Conservation (phyloP, 2,888 invertebrate genomes). For the Caenorhabditis sp. region DNA sequence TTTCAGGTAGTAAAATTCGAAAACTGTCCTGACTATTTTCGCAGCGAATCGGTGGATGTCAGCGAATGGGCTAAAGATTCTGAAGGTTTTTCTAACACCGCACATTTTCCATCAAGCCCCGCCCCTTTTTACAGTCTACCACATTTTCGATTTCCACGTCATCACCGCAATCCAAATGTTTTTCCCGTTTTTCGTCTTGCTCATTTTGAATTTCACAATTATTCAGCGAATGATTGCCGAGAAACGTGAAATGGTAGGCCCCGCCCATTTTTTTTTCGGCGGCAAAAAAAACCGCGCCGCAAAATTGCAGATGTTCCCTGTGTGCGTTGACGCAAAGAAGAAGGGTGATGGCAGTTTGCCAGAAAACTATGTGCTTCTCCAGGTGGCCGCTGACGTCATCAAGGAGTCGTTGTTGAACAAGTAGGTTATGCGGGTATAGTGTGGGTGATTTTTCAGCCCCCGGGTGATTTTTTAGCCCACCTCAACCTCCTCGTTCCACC, state of each 20-base stretch:
- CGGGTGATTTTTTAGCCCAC: neutral
- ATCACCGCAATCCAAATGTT: slow-evolving; percentile 54
- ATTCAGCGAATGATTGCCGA: slow-evolving; percentile 53
- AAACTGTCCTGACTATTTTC: slow-evolving; percentile 46
- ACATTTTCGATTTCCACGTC: slow-evolving; percentile 47
- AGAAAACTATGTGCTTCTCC: slow-evolving; percentile 52
- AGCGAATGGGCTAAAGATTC: slow-evolving; percentile 32
- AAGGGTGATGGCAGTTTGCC: slow-evolving; percentile 41
- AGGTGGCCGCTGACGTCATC: slow-evolving; percentile 53
- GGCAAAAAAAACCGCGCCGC: neutral
- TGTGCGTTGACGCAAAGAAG: slow-evolving; percentile 30
- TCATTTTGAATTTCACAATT: slow-evolving; percentile 53
- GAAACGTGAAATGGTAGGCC: slow-evolving; percentile 46
- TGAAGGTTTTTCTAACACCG: slow-evolving; percentile 18
- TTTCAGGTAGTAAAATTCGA: slow-evolving; percentile 44
- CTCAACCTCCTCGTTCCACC: neutral
- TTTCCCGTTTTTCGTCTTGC: slow-evolving; percentile 54
- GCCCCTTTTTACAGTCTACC: slow-evolving; percentile 14
- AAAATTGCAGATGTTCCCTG: slow-evolving; percentile 40
- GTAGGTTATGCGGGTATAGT: slow-evolving; percentile 17
- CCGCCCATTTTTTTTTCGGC: too few relatives aligned
- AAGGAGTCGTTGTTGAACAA: slow-evolving; percentile 51
- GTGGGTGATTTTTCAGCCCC: too few relatives aligned
- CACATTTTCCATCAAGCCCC: too few relatives aligned
- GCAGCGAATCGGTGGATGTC: slow-evolving; percentile 44